A percentile compares a stretch with the other conserved stretches of the same genome.
These are phyloP conservation scores for Mustela lutreola DNA, from an alignment of 2,113 vertebrate species.

Conservation along the genomic window DNA sequence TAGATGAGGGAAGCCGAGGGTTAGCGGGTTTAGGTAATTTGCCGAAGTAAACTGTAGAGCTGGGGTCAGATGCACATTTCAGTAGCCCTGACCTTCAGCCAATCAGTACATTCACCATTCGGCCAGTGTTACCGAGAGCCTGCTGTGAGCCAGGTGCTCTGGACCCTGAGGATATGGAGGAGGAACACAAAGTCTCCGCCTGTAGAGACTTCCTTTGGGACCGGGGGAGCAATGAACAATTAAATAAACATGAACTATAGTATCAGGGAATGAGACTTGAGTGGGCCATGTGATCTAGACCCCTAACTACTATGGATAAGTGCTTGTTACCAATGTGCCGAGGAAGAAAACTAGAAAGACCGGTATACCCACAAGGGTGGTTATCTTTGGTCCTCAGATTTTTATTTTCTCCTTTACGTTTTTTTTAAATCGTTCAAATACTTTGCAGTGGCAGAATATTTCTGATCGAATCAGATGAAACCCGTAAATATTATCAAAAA, in stretches of 20 bases:
- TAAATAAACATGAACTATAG: neutral
- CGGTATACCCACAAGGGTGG: neutral
- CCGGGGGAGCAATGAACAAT: neutral
- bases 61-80: neutral
- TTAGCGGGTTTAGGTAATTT: neutral
- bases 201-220: neutral
- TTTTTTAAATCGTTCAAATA: slow-evolving; percentile 41
- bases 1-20: neutral
- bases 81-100: neutral
- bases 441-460: neutral
- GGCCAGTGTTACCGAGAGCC: neutral
- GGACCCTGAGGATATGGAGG: neutral
- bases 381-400: neutral
- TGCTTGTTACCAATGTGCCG: neutral
- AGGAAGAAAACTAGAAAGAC: neutral
- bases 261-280: neutral
- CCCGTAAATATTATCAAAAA: slow-evolving; percentile 66
- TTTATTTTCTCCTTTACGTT: slow-evolving; percentile 20
- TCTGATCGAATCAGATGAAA: slow-evolving; percentile 51
- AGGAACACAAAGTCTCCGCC: neutral
- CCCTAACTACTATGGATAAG: neutral
- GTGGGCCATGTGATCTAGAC: rapidly evolving
- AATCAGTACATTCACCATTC: neutral
- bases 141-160: neutral
- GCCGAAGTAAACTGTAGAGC: neutral